Base-by-base conservation (phyloP, 2,797 vertebrate species). In the Channallabes apus region DNA sequence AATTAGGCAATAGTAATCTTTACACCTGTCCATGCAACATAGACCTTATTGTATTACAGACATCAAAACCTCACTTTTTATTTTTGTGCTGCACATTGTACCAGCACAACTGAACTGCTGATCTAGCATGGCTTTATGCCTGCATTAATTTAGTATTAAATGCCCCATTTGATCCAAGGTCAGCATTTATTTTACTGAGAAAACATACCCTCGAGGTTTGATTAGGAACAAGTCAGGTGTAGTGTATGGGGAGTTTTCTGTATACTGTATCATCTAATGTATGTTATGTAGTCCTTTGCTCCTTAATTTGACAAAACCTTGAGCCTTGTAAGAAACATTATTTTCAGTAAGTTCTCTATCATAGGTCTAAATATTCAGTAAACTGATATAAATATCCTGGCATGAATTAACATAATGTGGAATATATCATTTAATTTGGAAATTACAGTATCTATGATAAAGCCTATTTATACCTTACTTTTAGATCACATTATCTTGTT, bases 141-240 rank as follows among this genome's bases (percentile, higher is more conserved):
- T 32, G 20, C 32, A 46, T 69, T 78, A 59, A 69, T 84, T 81
- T 8, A 56, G 41, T 67, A 81, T 85, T 80, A 85, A 85, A 85
- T 27, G 65, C 76, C 58, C 17, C 38, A 61, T 80, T 81, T 85
- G 27, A 82, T 67, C 61, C 35, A 80, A 80, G 78, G 78, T 80
- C 54, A 67, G 46, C 32, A 29, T 15, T 62, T 61, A 41, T 56
- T 18, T 75, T 65, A 56, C 46, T 27, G 24, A 12, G 72, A 6
- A 35, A 82, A 73, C 61, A 76, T 59, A 68, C 29, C 61, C 51
- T 46, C 41, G 62, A 81, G 72, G 73, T 58, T 38, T 86, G 80
- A 86, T 59, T 82, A 62, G 73, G 77, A 86, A 46, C 64, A 61
- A 72, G 75, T 80, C 41, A 83, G 85, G 62, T 69, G 27, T 64